phyloP scores from a whole-genome alignment of 2,888 invertebrate species.

The Hyposoter didymator region DNA sequence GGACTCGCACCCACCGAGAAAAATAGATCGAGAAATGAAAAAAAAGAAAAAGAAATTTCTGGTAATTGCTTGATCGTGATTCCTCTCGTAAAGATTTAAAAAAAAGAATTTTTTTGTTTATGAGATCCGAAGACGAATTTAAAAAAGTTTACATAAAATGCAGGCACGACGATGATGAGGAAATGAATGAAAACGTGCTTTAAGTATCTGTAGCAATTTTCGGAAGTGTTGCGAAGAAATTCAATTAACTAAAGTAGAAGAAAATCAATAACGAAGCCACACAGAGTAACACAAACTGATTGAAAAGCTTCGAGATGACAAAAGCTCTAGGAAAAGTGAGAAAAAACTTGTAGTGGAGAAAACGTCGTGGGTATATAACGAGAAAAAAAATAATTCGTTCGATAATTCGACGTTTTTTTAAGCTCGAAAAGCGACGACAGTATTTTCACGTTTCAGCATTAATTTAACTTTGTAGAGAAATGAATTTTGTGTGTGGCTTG shows the following conservation, averaged over 20 bases:
- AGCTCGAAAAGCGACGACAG: background rate
- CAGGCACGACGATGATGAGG: no score
- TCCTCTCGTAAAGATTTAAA: background rate
- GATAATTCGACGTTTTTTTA: background rate
- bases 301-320: background rate
- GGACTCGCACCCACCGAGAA: background rate
- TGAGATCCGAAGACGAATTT: no score
- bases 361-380: background rate
- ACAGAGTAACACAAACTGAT: conserved; percentile 15
- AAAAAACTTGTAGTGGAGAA: background rate
- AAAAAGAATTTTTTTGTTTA: no score
- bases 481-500: background rate
- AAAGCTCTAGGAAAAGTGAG: background rate
- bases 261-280: conserved; percentile 28
- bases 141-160: background rate
- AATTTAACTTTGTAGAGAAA: conserved; percentile 3
- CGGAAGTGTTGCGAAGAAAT: background rate
- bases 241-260: conserved; percentile 7
- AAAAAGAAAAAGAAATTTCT: background rate
- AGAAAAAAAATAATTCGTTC: background rate
- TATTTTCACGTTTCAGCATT: background rate
- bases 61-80: background rate
- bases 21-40: background rate
- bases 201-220: background rate
- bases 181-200: background rate